These are phyloP conservation scores for Corythucha ciliata DNA, from an alignment of 2,888 invertebrate species.

Conservation along the genomic window DNA sequence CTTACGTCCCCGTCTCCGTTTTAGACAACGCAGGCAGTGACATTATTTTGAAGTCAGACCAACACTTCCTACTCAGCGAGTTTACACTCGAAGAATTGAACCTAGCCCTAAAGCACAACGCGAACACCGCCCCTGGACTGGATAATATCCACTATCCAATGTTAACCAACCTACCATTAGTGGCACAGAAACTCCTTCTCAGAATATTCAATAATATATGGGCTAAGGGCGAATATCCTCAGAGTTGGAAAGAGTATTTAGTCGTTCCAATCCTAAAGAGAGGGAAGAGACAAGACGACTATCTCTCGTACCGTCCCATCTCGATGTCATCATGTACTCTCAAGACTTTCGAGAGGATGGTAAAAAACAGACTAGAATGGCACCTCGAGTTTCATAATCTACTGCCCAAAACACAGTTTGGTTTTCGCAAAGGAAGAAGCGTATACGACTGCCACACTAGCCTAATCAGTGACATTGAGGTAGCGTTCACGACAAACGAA, in stretches of 20 bases:
- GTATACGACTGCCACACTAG: not conserved
- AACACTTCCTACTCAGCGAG: constrained; percentile 1
- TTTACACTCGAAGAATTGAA: not conserved
- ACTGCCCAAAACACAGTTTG: not conserved
- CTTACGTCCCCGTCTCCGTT: too few relatives aligned
- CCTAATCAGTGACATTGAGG: not conserved
- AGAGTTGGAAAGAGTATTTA: not conserved
- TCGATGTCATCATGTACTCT: not conserved
- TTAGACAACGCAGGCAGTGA: too few relatives aligned
- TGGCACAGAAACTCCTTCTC: not conserved
- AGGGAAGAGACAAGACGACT: not conserved
- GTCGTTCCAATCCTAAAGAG: not conserved
- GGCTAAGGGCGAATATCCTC: not conserved
- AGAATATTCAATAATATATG: not conserved
- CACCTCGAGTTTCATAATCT: not conserved
- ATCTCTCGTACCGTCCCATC: not conserved
- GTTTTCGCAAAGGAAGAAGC: not conserved
- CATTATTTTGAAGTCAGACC: too few relatives aligned
- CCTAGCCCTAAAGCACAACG: not conserved
- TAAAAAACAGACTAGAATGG: not conserved
- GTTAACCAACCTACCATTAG: not conserved
- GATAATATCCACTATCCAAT: not conserved
- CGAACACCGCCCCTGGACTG: not conserved
- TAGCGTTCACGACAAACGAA: not conserved
- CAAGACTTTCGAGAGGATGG: not conserved